Percentiles rank a stretch among this genome's conserved stretches.
Conservation (phyloP, 2,888 invertebrate species). For the Lithophane ornitopus region DNA sequence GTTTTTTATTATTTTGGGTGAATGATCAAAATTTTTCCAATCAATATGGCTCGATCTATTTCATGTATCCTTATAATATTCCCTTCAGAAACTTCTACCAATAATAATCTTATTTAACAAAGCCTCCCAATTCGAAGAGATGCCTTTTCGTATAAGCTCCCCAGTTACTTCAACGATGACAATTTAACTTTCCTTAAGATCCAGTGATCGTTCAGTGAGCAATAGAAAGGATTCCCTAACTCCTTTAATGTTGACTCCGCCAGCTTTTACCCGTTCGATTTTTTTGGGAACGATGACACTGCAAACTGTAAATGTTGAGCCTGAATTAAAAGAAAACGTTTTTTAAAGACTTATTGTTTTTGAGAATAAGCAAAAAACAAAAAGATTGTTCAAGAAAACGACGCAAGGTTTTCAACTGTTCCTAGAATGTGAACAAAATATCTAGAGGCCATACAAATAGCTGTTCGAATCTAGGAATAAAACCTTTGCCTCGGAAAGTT, state of each 20-base stretch:
- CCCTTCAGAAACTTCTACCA: background rate
- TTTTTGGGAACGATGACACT: slow-evolving; percentile 28
- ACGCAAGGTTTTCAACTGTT: slow-evolving; percentile 2
- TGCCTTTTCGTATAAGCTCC: slow-evolving; percentile 28
- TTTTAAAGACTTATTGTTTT: background rate
- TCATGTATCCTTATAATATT: background rate
- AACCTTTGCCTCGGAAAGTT: background rate
- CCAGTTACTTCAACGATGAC: slow-evolving; percentile 52
- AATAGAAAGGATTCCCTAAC: slow-evolving; percentile 53
- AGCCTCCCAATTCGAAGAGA: slow-evolving; percentile 11
- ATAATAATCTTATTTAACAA: slow-evolving; percentile 18
- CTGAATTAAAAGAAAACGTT: slow-evolving; percentile 11
- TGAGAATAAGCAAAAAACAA: background rate
- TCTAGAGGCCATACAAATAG: background rate
- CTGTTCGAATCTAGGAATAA: background rate
- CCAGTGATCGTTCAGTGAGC: slow-evolving; percentile 50
- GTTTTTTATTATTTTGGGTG: background rate
- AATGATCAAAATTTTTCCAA: background rate
- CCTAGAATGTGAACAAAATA: background rate
- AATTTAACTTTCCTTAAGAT: slow-evolving; percentile 58
- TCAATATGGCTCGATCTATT: background rate
- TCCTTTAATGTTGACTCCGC: slow-evolving; percentile 41
- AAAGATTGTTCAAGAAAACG: background rate
- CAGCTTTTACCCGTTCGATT: slow-evolving; percentile 16
- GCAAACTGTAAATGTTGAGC: slow-evolving; percentile 28